Percentiles rank a stretch among this genome's conserved stretches.
These are phyloP conservation scores for Trogon surrucura DNA, from an alignment of 2,113 vertebrate genomes.

Conservation along the genomic window DNA sequence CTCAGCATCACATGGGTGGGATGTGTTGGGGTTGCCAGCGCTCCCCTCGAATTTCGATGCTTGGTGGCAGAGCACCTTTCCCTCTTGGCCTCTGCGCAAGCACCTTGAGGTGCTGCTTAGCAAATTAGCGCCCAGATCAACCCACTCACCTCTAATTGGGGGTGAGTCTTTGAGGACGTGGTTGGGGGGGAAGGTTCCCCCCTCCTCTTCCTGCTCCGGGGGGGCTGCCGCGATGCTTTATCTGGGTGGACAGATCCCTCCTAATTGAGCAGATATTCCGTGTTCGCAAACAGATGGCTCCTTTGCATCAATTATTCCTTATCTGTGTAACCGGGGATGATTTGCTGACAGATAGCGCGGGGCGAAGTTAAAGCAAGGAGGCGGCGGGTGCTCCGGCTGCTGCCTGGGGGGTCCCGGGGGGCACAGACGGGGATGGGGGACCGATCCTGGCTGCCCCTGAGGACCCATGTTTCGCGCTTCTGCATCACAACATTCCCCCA, in stretches of 20 bases:
- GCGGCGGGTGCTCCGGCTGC: not conserved
- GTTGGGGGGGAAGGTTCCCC: not conserved
- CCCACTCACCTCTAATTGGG: slow-evolving; percentile 64
- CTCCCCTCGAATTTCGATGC: not conserved
- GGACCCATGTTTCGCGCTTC: not conserved
- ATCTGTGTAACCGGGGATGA: slow-evolving; percentile 75
- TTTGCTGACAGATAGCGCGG: slow-evolving; percentile 74
- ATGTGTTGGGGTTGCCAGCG: not conserved
- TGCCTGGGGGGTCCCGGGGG: not conserved
- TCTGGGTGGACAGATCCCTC: slow-evolving; percentile 74
- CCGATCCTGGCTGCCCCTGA: not conserved
- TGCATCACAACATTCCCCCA: not conserved
- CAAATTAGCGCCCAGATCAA: slow-evolving; percentile 56
- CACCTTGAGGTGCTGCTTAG: slow-evolving; percentile 35
- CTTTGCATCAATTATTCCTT: slow-evolving; percentile 88
- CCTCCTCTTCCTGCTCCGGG: not conserved
- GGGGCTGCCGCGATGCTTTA: slow-evolving; percentile 70
- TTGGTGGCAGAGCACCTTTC: not conserved
- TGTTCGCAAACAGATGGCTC: slow-evolving; percentile 78
- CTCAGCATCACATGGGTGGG: not conserved
- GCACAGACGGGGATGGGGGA: not conserved
- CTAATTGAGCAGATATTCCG: slow-evolving; percentile 75
- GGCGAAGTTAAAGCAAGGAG: slow-evolving; percentile 36
- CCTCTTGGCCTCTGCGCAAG: not conserved
- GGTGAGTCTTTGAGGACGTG: slow-evolving; percentile 75